A percentile compares a stretch with the other conserved stretches of the same genome.
Evolutionary conservation across 2,888 invertebrate species (phyloP).

Genomic region (Notodonta ziczac): DNA sequence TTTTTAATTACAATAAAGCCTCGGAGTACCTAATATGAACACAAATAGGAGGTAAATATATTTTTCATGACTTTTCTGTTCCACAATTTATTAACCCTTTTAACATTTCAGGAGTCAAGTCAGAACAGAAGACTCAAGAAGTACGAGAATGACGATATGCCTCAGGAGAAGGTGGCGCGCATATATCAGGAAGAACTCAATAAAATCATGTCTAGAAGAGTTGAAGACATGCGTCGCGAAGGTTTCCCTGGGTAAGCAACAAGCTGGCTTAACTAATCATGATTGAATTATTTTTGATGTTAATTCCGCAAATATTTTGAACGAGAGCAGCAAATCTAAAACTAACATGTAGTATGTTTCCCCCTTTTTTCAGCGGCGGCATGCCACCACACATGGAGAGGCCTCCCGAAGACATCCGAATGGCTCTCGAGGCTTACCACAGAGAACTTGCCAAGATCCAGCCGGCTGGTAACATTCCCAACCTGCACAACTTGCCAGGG

Average conservation of each 20-base stretch:
- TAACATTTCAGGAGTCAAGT: constrained; percentile 82
- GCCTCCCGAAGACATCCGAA: constrained; percentile 93
- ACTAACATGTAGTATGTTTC: constrained; percentile 90
- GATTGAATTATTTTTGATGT: too few relatives aligned
- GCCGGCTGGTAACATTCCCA: constrained; percentile 86
- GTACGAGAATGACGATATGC: constrained; percentile 97
- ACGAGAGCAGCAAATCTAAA: constrained; percentile 83
- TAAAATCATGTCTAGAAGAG: constrained; percentile 93
- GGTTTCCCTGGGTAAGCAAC: constrained; percentile 90
- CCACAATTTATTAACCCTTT: constrained; percentile 3
- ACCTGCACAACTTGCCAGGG: constrained; percentile 76
- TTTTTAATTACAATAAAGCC: not conserved
- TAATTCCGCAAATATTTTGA: constrained; percentile 35
- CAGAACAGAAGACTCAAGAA: constrained; percentile 92
- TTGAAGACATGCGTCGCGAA: constrained; percentile 90
- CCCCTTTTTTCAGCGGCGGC: constrained; percentile 92
- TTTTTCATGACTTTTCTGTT: not conserved
- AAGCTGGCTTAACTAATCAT: constrained; percentile 13
- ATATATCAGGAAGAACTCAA: constrained; percentile 98
- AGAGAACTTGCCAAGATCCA: constrained; percentile 96
- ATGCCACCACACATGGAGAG: constrained; percentile 85
- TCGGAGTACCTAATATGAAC: not conserved
- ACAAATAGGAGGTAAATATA: not conserved
- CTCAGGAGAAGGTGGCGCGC: constrained; percentile 97
- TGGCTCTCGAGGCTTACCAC: constrained; percentile 96